Evolutionary conservation across 2,113 vertebrate genomes (phyloP), one percentile per base, ranked within the genome.

Genomic region (Spea multiplicata): DNA sequence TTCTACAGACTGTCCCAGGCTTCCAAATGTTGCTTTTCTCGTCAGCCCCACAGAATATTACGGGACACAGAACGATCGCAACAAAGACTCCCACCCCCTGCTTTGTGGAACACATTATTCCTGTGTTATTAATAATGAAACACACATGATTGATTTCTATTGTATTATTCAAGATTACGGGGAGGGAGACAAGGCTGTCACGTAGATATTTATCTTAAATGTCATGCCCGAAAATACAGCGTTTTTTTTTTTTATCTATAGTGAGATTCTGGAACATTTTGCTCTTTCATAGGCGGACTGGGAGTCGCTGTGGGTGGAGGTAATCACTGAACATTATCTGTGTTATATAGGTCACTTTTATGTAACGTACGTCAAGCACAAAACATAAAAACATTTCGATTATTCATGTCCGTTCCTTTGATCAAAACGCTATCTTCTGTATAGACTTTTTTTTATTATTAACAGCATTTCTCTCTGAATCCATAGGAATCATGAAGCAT

Each of bases 81-180:
- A 4, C 55, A 84, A 81, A 84, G 30, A 8, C 16, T 78, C 8
- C 44, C 71, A 66, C 8, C 10, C 70, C 70, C 59, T 16, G 80
- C 76, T 81, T 17, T 76, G 66, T 80, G 59, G 2, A 59, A 66
- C 30, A 16, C 30, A 69, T 80, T 80, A 12, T n/a, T 49, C 78
- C 2, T 1, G 16, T 73, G 44, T 6, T 78, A 84, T 75, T 76
- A 84, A 85, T 76, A 80, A 66, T 61, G 50, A 61, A 65, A 48
- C 17, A 82, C 0, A 79, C 83, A 82, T 86, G 66, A 88, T 84
- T 87, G 83, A 86, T 84, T 61, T 74, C 70, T 82, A 57, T 83
- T 88, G 70, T 73, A 79, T 73, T 76, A 84, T 86, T 86, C 59
- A 82, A 74, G 50, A 67, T 48, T 78, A 61, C 64, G 73, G 49